phyloP scores from a whole-genome alignment of 2,113 vertebrate species.

The Engraulis encrasicolus region DNA sequence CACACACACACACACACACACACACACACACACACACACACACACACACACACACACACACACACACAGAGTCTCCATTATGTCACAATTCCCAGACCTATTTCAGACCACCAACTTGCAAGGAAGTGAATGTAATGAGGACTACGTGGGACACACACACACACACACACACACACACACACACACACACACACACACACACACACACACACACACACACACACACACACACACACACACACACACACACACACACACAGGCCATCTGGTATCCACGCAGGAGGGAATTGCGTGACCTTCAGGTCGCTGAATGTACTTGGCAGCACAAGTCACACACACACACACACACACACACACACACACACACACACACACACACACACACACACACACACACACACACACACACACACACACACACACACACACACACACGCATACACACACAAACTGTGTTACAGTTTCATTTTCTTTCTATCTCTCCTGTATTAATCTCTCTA shows the following conservation, averaged over 20 bases:
- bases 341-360: constrained; percentile 13
- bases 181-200: constrained; percentile 3
- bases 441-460: no score
- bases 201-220: constrained; percentile 14
- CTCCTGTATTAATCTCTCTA: no score
- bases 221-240: constrained; percentile 3
- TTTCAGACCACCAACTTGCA: constrained; percentile 24
- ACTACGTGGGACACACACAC: no score
- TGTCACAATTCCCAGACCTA: neutral
- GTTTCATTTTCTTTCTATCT: no score
- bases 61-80: neutral
- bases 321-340: neutral
- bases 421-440: constrained; percentile 9
- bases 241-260: neutral
- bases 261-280: neutral
- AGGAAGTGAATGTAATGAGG: constrained; percentile 21
- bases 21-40: neutral
- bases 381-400: constrained; percentile 25
- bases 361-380: constrained; percentile 12
- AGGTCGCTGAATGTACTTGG: constrained; percentile 13
- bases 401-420: neutral
- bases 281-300: neutral
- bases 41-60: no score
- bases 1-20: neutral
- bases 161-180: constrained; percentile 3